Evolutionary conservation across 2,113 vertebrate species (phyloP).

Genomic region (Columba livia): DNA sequence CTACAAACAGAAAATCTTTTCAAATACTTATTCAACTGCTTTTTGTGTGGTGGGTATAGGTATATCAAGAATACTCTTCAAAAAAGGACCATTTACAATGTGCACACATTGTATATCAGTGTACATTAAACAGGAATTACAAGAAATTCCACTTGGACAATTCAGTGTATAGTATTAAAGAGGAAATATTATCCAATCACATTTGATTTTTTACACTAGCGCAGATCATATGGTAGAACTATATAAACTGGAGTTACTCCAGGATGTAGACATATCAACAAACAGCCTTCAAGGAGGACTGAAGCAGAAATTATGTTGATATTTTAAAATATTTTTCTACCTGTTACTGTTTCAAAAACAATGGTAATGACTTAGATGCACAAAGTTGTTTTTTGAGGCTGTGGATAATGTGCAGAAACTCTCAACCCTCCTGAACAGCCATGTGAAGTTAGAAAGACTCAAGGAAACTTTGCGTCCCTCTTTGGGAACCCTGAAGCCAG

Average conservation of each 20-base stretch:
- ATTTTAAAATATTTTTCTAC: background rate
- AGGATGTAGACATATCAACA: background rate
- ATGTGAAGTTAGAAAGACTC: background rate
- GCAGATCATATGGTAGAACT: background rate
- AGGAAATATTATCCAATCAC: background rate
- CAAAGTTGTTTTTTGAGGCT: background rate
- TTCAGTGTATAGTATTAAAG: background rate
- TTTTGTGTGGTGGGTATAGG: background rate
- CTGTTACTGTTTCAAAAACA: background rate
- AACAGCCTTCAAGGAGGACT: background rate
- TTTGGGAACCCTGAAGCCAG: background rate
- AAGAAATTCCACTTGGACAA: background rate
- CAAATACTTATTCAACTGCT: background rate
- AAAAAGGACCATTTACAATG: background rate
- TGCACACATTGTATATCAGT: fast-evolving
- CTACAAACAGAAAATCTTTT: background rate
- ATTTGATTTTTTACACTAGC: background rate
- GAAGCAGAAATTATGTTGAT: background rate
- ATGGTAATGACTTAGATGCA: fast-evolving
- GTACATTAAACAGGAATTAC: background rate
- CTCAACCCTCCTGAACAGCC: background rate
- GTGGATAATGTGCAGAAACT: background rate
- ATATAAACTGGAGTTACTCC: background rate
- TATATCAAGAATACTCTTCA: background rate
- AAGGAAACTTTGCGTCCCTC: background rate